phyloP scores from a whole-genome alignment of 2,113 vertebrate genomes.

The Dolichotis patagonum region DNA sequence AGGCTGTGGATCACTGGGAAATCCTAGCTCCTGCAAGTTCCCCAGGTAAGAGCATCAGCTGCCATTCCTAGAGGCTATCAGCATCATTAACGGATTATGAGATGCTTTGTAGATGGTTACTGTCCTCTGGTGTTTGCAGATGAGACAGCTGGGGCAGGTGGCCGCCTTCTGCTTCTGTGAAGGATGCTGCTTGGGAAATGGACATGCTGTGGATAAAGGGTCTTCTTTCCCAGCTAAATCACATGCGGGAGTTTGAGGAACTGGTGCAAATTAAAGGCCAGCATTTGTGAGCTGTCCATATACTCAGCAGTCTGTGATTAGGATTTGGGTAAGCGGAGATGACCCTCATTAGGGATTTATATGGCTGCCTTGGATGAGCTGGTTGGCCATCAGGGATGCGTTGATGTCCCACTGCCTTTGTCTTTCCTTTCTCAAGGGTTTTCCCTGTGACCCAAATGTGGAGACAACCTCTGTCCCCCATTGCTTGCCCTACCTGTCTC shows the following conservation, averaged over 20 bases:
- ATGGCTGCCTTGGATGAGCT: not conserved
- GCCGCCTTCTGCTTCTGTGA: not conserved
- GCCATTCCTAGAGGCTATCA: not conserved
- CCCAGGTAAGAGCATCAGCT: not conserved
- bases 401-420: not conserved
- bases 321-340: not conserved
- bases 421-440: not conserved
- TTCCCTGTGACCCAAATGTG: not conserved
- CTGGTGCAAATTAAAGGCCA: conserved; percentile 8
- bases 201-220: not conserved
- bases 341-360: not conserved
- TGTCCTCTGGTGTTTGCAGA: not conserved
- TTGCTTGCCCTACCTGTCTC: not conserved
- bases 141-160: not conserved
- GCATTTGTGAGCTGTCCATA: not conserved
- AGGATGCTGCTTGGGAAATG: not conserved
- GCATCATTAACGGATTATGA: not conserved
- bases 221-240: not conserved
- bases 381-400: not conserved
- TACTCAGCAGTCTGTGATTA: not conserved
- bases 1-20: not conserved
- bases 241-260: not conserved
- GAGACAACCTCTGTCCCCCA: not conserved
- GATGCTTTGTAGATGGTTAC: not conserved
- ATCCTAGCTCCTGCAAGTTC: not conserved